Base-by-base conservation (phyloP, 1,140 invertebrate genomes). In the Dendrolimus punctatus region DNA sequence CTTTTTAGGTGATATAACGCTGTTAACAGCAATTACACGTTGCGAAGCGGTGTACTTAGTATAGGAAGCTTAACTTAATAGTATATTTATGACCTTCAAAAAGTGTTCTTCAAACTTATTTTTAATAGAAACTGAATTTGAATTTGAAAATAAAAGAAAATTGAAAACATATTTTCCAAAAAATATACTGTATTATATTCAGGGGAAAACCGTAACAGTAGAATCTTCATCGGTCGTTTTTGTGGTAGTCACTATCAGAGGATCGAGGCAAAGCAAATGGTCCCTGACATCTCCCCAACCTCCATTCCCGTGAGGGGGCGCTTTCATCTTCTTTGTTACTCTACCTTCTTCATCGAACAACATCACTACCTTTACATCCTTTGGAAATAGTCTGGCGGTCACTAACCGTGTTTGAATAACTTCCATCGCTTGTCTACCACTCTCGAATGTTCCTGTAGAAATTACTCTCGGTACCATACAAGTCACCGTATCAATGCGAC, bases 281-380 rank as follows among this genome's bases (percentile, higher is more conserved):
- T 68, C 62, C 2, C 62, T 60, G 39, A 60, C 1, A 55, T 71
- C 68, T 41, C 38, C 50, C 68, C 68, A 68, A n/a, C 65, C 68
- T 10, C 64, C 68, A 10, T 42, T 55, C 4, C 60, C 59, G n/a
- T n/a, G n/a, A 4, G 46, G 51, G 10, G 58, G 57, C 40, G 10
- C 9, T n/a, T 42, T 51, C 9, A 46, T 6, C 5, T n/a, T 6
- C 5, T 9, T 2, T 37, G 53, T 45, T 4, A 66, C 57, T 42
- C 55, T 54, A 2, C 67, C 67, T 6, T 45, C 36, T 6, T 51
- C 53, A 1, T 51, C 51, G 40, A 57, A 60, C 44, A 70, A 37
- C 50, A 52, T 57, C 7, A 62, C 62, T 7, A 56, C 57, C 7
- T 52, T 51, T 8, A 70, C 57, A 23, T 52, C 55, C 8, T 46